phyloP scores from a whole-genome alignment of 2,888 invertebrate species.

The Trachelus tabidus region DNA sequence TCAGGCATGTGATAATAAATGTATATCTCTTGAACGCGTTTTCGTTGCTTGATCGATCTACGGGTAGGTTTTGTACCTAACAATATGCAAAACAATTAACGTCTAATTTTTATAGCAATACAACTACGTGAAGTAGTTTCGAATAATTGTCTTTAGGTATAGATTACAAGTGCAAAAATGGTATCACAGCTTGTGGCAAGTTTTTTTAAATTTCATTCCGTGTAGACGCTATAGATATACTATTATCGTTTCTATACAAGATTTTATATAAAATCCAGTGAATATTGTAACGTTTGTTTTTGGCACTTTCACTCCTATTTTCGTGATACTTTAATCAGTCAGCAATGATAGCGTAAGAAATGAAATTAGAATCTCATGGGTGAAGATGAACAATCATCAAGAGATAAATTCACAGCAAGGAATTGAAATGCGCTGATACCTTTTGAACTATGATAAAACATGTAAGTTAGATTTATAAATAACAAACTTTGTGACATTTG shows the following conservation, averaged over 20 bases:
- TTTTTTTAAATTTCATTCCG: neutral
- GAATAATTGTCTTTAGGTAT: neutral
- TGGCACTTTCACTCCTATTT: neutral
- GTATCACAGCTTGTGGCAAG: neutral
- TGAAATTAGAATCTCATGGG: neutral
- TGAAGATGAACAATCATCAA: neutral
- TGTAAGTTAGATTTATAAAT: neutral
- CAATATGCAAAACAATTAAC: neutral
- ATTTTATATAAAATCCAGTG: neutral
- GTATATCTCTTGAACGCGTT: constrained; percentile 6
- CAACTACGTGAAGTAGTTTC: neutral
- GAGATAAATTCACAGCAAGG: neutral
- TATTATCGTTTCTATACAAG: neutral
- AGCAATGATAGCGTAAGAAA: too few species aligned
- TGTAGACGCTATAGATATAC: neutral
- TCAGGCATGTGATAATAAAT: constrained; percentile 31
- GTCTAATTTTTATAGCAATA: neutral
- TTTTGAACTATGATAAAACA: neutral
- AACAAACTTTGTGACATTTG: neutral
- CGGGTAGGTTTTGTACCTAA: constrained; percentile 32
- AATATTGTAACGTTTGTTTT: neutral
- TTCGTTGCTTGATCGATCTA: constrained; percentile 15
- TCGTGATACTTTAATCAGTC: too few species aligned
- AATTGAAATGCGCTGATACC: neutral
- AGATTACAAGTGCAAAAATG: neutral